phyloP scores from a whole-genome alignment of 2,888 invertebrate species.

The Sminthurides aquaticus region DNA sequence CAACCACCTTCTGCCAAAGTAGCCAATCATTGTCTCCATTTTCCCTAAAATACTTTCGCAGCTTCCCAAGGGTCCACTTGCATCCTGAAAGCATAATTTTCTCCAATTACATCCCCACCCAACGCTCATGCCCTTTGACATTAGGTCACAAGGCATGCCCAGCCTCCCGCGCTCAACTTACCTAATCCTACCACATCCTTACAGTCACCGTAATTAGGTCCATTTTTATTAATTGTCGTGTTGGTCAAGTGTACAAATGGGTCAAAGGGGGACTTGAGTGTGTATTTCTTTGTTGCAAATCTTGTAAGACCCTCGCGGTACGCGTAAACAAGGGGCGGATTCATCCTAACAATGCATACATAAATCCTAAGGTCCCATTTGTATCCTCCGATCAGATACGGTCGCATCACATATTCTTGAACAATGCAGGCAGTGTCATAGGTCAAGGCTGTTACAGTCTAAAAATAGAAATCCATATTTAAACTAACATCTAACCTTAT shows the following conservation, averaged over 20 bases:
- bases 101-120: slow-evolving; percentile 30
- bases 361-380: slow-evolving; percentile 88
- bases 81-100: too few species aligned
- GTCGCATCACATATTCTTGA: slow-evolving; percentile 72
- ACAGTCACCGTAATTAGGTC: slow-evolving; percentile 70
- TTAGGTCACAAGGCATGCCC: too few species aligned
- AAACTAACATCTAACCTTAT: too few species aligned
- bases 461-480: slow-evolving; percentile 33
- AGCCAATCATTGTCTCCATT: slow-evolving; percentile 68
- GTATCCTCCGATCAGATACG: slow-evolving; percentile 73
- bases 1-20: slow-evolving; percentile 69
- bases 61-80: slow-evolving; percentile 75
- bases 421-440: slow-evolving; percentile 73
- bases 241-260: slow-evolving; percentile 83
- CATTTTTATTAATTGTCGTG: slow-evolving; percentile 81
- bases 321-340: slow-evolving; percentile 77
- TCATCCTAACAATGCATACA: slow-evolving; percentile 78
- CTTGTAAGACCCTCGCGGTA: slow-evolving; percentile 79
- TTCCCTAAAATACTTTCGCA: slow-evolving; percentile 62
- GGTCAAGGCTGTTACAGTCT: slow-evolving; percentile 67
- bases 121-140: too few species aligned
- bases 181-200: slow-evolving; percentile 70
- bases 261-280: slow-evolving; percentile 71
- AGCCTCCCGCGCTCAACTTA: too few species aligned
- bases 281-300: slow-evolving; percentile 76